Base-by-base conservation (phyloP, 2,888 invertebrate species). In the Epirrita christyi region DNA sequence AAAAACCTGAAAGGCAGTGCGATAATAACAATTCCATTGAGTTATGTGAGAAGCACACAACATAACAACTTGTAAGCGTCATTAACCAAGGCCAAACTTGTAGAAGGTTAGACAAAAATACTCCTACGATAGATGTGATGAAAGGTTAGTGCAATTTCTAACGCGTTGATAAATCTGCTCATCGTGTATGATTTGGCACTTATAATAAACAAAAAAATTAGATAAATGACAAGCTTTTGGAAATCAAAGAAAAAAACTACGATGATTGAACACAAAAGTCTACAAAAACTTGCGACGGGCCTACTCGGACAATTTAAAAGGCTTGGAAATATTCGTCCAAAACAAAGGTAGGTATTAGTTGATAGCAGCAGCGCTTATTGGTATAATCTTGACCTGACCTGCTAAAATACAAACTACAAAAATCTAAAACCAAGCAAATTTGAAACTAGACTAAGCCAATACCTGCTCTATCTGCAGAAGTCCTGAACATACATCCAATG, bases 21-120 rank as follows among this genome's bases (percentile, higher is more conserved):
- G 2, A 14, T 13, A 1, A 2, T 9, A 44, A 44, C 6, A 14
- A 29, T 44, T 32, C 0, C 3, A 44, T 10, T 44, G 44, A 11
- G 14, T 28, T 28, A 45, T 34, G 14, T 36, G 43, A 55, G 51
- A 56, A 51, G 40, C 51, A 32, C 32, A 44, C 34, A 46, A 51
- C 46, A 53, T 36, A 61, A 68, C 69, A 65, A 68, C 63, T 63
- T 65, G 66, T 63, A 60, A 66, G 67, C 70, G 74, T 65, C 65
- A 74, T 68, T 68, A 66, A 64, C 59, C 73, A 76, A 81, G 78
- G 78, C 69, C 71, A 73, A 73, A 68, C 67, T 73, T 75, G 70
- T 71, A 64, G 73, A 73, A 75, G 73, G 68, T 63, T 55, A 50
- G 60, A 58, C 54, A 41, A 55, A 70, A 67, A 66, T 67, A 67